A percentile compares a stretch with the other conserved stretches of the same genome.
These are phyloP conservation scores for Maccullochella peelii DNA, from an alignment of 2,113 vertebrate genomes.

Conservation along the genomic window DNA sequence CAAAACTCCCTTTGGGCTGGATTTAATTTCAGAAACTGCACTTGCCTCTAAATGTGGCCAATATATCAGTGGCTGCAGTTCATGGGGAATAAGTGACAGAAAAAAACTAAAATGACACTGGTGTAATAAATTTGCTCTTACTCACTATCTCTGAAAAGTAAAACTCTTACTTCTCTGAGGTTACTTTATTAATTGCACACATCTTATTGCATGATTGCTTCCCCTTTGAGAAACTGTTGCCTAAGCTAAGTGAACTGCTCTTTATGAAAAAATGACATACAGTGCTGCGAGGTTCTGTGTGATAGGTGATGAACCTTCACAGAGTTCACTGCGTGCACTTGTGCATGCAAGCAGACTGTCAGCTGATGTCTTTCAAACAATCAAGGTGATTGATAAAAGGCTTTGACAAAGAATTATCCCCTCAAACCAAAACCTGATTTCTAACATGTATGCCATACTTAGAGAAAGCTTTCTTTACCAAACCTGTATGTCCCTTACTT, in stretches of 20 bases:
- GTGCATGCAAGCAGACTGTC: constrained; percentile 40
- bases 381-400: constrained; percentile 39
- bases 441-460: background rate
- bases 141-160: constrained; percentile 28
- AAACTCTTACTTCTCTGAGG: constrained; percentile 28
- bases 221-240: constrained; percentile 22
- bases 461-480: background rate
- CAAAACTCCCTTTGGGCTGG: constrained; percentile 4
- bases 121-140: constrained; percentile 27
- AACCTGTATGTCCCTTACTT: constrained; percentile 7
- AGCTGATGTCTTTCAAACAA: constrained; percentile 39
- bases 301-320: constrained; percentile 30
- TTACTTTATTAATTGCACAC: constrained; percentile 53
- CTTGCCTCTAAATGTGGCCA: constrained; percentile 10
- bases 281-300: constrained; percentile 18
- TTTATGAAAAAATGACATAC: constrained; percentile 28
- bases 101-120: background rate
- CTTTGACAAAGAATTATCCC: constrained; percentile 29
- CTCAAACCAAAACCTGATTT: constrained; percentile 31
- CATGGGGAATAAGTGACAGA: background rate
- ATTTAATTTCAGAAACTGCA: constrained; percentile 28
- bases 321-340: constrained; percentile 46
- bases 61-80: constrained; percentile 16
- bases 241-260: constrained; percentile 11
- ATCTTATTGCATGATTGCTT: constrained; percentile 39